Evolutionary conservation across 2,113 vertebrate genomes (phyloP).

Genomic region (Hydrolagus affinis): DNA sequence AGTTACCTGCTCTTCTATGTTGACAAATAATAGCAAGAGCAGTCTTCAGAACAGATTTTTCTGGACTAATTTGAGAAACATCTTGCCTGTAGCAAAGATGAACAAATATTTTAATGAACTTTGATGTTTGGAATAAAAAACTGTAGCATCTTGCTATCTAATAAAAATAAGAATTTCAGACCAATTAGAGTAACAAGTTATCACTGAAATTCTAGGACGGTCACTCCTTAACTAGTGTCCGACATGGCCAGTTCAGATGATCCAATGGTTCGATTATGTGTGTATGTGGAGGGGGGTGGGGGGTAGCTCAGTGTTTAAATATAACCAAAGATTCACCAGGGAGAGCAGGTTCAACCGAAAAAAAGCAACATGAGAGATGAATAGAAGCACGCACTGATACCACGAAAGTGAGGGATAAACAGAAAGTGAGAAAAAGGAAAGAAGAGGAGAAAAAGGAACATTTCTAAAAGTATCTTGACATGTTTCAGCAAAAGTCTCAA

Average conservation of each 20-base stretch:
- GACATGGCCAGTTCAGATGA: neutral
- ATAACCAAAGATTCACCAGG: neutral
- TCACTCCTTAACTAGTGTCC: neutral
- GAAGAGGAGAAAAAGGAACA: neutral
- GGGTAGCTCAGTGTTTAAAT: neutral
- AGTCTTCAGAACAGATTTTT: neutral
- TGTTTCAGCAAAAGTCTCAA: neutral
- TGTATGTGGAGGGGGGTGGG: too few species aligned
- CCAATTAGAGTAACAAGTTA: neutral
- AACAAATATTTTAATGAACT: conserved; percentile 1
- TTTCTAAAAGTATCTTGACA: neutral
- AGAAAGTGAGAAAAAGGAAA: neutral
- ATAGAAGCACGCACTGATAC: neutral
- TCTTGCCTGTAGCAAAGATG: neutral
- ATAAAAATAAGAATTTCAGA: conserved; percentile 4
- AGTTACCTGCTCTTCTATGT: neutral
- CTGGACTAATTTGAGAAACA: too few species aligned
- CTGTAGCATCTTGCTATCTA: neutral
- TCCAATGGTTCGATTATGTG: neutral
- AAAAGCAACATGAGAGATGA: neutral
- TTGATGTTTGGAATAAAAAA: neutral
- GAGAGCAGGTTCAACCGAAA: neutral
- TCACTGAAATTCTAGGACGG: neutral
- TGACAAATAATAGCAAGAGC: neutral
- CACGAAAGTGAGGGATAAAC: too few species aligned